Evolutionary conservation across 2,797 vertebrate genomes (phyloP).

Genomic region (Masticophis lateralis): DNA sequence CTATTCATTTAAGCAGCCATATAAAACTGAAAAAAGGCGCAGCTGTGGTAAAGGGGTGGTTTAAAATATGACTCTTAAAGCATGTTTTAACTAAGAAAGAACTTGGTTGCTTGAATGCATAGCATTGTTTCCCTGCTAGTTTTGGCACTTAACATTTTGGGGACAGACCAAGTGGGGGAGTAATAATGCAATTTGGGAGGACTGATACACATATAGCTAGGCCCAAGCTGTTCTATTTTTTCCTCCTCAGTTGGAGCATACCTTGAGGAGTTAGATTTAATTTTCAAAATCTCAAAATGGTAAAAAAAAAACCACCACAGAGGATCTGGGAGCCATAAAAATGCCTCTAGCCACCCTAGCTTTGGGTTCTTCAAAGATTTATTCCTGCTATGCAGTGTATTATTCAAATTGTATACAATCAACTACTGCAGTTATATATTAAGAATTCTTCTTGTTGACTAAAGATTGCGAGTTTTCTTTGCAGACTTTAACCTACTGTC

Average conservation of each 20-base stretch:
- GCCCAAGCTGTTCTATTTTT: background rate
- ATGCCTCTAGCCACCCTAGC: background rate
- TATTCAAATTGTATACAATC: background rate
- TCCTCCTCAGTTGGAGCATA: background rate
- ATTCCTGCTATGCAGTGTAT: background rate
- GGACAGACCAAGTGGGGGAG: background rate
- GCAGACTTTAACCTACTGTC: constrained; percentile 42
- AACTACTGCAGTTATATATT: background rate
- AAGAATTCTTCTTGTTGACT: background rate
- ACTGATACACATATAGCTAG: background rate
- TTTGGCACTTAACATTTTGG: background rate
- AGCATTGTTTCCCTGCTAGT: background rate
- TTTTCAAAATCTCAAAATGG: background rate
- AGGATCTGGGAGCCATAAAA: background rate
- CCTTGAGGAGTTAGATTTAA: background rate
- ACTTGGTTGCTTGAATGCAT: background rate
- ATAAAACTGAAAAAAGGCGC: background rate
- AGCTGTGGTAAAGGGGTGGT: background rate
- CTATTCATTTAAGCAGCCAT: background rate
- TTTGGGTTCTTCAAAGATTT: background rate
- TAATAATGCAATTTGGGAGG: background rate
- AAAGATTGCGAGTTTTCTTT: accelerated
- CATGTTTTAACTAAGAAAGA: background rate
- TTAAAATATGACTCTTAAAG: background rate
- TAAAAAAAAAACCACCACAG: background rate